phyloP scores from a whole-genome alignment of 2,888 invertebrate species.

The Drosophila testacea region DNA sequence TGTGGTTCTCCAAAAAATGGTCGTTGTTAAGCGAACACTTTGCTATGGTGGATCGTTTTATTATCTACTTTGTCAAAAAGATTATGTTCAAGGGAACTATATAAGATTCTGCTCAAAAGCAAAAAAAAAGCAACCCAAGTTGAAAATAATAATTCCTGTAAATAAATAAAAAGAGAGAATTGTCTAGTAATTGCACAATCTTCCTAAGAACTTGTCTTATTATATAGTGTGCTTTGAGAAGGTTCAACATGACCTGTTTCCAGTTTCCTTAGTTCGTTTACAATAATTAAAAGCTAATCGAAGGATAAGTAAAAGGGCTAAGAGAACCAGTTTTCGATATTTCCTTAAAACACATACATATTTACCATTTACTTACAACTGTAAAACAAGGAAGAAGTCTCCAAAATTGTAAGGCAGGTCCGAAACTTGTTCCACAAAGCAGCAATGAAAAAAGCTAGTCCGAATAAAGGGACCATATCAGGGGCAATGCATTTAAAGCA shows the following conservation, averaged over 20 bases:
- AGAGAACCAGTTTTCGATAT: slow-evolving; percentile 34
- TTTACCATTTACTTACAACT: neutral
- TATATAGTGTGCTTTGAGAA: too few species aligned
- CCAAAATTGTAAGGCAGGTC: too few species aligned
- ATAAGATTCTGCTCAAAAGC: too few species aligned
- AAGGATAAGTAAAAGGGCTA: slow-evolving; percentile 49
- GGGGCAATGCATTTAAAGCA: slow-evolving; percentile 11
- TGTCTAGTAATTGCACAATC: too few species aligned
- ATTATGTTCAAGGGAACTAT: too few species aligned
- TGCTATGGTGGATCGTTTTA: too few species aligned
- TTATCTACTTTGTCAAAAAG: too few species aligned
- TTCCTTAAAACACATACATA: neutral
- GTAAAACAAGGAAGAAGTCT: slow-evolving; percentile 3
- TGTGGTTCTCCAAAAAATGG: neutral
- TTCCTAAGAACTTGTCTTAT: too few species aligned
- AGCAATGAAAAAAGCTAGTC: neutral
- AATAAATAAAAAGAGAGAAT: too few species aligned
- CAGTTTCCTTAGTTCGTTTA: neutral
- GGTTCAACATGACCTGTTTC: neutral
- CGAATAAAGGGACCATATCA: slow-evolving; percentile 9
- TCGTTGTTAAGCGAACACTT: too few species aligned
- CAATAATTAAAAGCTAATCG: neutral
- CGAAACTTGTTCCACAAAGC: slow-evolving; percentile 23
- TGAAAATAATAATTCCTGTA: too few species aligned
- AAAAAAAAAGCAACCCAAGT: too few species aligned